These are phyloP conservation scores for Drosophila prolongata DNA, from an alignment of 2,888 invertebrate genomes.

Conservation along the genomic window DNA sequence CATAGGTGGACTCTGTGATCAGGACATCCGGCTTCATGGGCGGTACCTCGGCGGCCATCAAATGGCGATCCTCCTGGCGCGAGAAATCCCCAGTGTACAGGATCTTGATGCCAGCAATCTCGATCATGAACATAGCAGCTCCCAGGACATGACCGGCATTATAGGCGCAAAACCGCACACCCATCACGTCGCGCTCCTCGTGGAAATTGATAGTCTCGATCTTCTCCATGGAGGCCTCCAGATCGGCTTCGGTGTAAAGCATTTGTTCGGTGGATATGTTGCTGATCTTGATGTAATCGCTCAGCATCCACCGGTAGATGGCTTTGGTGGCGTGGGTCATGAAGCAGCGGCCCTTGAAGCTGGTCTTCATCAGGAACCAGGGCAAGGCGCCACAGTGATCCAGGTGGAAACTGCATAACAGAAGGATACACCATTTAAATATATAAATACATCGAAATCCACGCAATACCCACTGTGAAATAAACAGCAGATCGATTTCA, in stretches of 20 bases:
- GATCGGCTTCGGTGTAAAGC: constrained; percentile 98
- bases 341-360: constrained; percentile 98
- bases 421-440: not conserved
- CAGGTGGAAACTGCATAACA: constrained; percentile 93
- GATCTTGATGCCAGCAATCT: constrained; percentile 98
- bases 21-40: constrained; percentile 97
- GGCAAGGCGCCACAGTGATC: constrained; percentile 99
- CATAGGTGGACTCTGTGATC: constrained; percentile 99
- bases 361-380: constrained; percentile 98
- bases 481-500: constrained; percentile 96
- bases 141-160: constrained; percentile 99
- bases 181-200: constrained; percentile 98
- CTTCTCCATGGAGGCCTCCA: constrained; percentile 99
- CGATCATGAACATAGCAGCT: constrained; percentile 99
- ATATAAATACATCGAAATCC: not conserved
- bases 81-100: constrained; percentile 99
- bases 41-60: constrained; percentile 99
- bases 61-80: constrained; percentile 98
- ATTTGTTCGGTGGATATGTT: constrained; percentile 98
- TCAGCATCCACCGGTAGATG: constrained; percentile 98
- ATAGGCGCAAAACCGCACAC: constrained; percentile 99
- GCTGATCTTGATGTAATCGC: constrained; percentile 99
- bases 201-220: constrained; percentile 99
- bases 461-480: constrained; percentile 91
- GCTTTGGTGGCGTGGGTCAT: constrained; percentile 99